Evolutionary conservation across 2,797 vertebrate species (phyloP).

Genomic region (Myotis findleyi): DNA sequence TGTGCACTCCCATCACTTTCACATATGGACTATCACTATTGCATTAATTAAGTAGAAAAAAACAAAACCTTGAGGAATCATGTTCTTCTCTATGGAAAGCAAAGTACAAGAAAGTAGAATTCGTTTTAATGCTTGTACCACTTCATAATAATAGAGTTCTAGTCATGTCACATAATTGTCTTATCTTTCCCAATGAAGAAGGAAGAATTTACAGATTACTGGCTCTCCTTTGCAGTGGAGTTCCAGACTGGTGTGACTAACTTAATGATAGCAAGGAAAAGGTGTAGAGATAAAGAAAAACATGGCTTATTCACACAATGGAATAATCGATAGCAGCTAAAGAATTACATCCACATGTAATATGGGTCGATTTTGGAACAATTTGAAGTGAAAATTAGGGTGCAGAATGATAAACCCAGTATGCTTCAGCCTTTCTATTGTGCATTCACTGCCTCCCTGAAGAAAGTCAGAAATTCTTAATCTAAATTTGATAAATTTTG

Average conservation of each 20-base stretch:
- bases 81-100: neutral
- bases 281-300: neutral
- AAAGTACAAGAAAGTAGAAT: neutral
- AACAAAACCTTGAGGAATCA: neutral
- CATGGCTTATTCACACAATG: neutral
- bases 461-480: neutral
- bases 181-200: neutral
- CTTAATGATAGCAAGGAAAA: neutral
- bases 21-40: neutral
- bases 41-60: neutral
- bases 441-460: neutral
- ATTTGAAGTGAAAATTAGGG: neutral
- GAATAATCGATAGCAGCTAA: neutral
- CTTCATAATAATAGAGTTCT: neutral
- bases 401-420: neutral
- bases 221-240: neutral
- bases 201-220: neutral
- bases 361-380: conserved; percentile 16
- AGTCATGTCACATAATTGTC: neutral
- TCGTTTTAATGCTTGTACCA: neutral
- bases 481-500: conserved; percentile 49
- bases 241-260: neutral
- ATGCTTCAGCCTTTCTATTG: neutral
- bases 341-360: neutral
- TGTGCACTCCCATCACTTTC: conserved; percentile 13